Conservation (phyloP, 2,113 vertebrate genomes). For the Marcusenius ussheri region DNA sequence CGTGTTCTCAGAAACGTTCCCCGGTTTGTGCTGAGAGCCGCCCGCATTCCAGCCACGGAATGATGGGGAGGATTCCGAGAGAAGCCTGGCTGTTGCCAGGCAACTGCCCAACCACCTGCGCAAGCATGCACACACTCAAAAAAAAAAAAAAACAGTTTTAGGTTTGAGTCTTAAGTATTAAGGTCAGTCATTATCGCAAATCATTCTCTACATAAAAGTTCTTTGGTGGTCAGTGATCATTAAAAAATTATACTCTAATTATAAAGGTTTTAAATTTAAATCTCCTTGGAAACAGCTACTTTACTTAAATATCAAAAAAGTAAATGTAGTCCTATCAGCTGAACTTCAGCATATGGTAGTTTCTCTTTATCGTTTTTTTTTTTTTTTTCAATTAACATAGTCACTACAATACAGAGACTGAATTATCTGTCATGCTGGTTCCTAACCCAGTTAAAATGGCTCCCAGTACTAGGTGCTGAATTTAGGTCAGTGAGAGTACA, state of each 20-base stretch:
- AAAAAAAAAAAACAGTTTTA: constrained; percentile 14
- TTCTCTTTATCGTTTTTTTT: background rate
- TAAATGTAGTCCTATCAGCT: background rate
- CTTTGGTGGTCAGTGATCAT: background rate
- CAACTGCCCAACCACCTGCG: background rate
- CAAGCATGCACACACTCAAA: background rate
- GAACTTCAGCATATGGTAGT: background rate
- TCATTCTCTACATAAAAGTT: background rate
- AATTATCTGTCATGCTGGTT: background rate
- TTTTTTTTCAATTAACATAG: background rate
- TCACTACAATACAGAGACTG: background rate
- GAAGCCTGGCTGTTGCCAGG: constrained; percentile 20
- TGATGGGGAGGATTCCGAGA: constrained; percentile 17
- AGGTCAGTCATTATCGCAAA: background rate
- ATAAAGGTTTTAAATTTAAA: background rate
- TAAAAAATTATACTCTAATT: background rate
- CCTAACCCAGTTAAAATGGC: background rate
- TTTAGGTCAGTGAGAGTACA: background rate
- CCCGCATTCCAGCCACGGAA: constrained; percentile 4
- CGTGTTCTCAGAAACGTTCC: constrained; percentile 9
- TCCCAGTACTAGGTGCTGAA: background rate
- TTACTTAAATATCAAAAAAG: background rate
- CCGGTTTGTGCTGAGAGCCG: background rate
- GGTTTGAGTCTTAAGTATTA: background rate
- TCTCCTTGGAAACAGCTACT: background rate